Base-by-base conservation (phyloP, 2,797 vertebrate genomes). In the Sebastes reedi region DNA sequence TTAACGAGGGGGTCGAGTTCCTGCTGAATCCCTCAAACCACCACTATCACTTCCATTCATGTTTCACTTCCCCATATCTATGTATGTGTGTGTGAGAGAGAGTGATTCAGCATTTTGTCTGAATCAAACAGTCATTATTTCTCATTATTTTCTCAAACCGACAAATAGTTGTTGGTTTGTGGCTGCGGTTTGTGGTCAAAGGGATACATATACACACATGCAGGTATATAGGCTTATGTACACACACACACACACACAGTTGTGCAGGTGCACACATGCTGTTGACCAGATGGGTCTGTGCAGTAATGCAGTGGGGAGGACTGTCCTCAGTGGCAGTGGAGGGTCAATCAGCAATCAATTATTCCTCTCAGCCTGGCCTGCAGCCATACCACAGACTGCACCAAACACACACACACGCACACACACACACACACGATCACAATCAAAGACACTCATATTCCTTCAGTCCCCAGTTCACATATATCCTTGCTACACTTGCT, bases 321-420 rank as follows among this genome's bases (percentile, higher is more conserved):
- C 86, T 79, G 82, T 88, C 91, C 83, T 91, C 86, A 82, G 88
- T 87, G 85, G 82, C 81, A 84, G 67, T 76, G 80, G 84, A 93
- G 91, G 90, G 92, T 95, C 93, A 95, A 93, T 94, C 81, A 78
- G 56, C 90, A 94, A 95, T 95, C 93, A 93, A 92, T 94, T 93
- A 91, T 91, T 91, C 90, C 87, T 89, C 89, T 92, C 85, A 87
- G 89, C 61, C 89, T 94, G 92, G 92, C 87, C 84, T 82, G 81
- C 73, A 87, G 90, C 91, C 91, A 92, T 79, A 88, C 87, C 89
- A 91, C 89, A 89, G 64, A 69, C 85, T 81, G 78, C 80, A 58
- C 29, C 64, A 22, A n/a, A 67, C 68, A 61, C 82, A 77, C 69
- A 70, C 77, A 67, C 68, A 60, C 80, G 75, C 69, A 73, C 75